These are phyloP conservation scores for Trachymyrmex cornetzi DNA, from an alignment of 1,140 invertebrate genomes.

Conservation along the genomic window DNA sequence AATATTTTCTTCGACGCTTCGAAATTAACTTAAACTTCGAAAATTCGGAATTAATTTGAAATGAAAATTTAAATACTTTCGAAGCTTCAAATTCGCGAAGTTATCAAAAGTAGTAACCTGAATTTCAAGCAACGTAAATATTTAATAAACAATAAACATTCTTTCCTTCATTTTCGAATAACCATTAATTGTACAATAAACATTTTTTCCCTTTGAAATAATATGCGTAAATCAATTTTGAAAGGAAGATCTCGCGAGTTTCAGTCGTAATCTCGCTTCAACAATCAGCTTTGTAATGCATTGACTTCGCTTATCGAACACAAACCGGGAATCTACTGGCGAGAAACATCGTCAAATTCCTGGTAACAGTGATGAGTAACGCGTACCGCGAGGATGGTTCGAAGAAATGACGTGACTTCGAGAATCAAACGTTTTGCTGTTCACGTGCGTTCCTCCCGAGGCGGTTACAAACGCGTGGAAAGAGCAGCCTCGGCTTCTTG, in stretches of 20 bases:
- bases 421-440: slow-evolving; percentile 5
- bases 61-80: too few species aligned
- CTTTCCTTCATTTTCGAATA: not conserved
- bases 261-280: not conserved
- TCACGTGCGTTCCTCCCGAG: not conserved
- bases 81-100: too few species aligned
- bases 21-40: too few species aligned
- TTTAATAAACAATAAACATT: not conserved
- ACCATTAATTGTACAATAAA: too few species aligned
- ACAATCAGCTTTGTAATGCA: not conserved
- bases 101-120: too few species aligned
- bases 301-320: not conserved
- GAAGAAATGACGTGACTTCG: slow-evolving; percentile 43
- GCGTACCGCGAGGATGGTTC: not conserved
- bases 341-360: slow-evolving; percentile 28
- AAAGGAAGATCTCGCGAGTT: not conserved
- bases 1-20: too few species aligned
- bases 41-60: too few species aligned
- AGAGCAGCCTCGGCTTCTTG: slow-evolving; percentile 18
- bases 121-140: too few species aligned
- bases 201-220: not conserved
- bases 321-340: not conserved
- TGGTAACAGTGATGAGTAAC: slow-evolving; percentile 12
- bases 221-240: not conserved
- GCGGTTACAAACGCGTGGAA: not conserved